Percentiles rank a stretch among this genome's conserved stretches.
These are phyloP conservation scores for Balaeniceps rex DNA, from an alignment of 2,113 vertebrate species.

Conservation along the genomic window DNA sequence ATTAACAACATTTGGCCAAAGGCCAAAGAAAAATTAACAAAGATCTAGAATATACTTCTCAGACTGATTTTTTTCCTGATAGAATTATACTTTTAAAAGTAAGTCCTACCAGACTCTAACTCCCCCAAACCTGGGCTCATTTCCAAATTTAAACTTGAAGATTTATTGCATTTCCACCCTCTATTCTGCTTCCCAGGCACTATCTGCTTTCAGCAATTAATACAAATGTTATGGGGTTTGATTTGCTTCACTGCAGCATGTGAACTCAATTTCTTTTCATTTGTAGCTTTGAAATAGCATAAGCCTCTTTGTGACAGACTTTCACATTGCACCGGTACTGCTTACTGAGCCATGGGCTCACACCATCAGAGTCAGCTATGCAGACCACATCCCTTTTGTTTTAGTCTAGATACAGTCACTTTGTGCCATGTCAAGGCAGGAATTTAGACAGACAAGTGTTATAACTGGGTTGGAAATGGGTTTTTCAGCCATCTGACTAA, in stretches of 20 bases:
- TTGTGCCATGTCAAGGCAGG: not conserved
- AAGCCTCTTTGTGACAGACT: constrained; percentile 65
- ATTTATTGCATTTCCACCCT: constrained; percentile 41
- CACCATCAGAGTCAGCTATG: not conserved
- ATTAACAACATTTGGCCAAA: constrained; percentile 12
- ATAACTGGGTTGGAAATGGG: not conserved
- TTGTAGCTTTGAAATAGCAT: constrained; percentile 59
- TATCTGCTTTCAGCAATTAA: constrained; percentile 70
- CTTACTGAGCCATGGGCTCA: constrained; percentile 48
- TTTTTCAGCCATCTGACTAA: not conserved
- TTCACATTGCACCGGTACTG: constrained; percentile 12
- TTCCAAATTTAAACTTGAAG: constrained; percentile 46
- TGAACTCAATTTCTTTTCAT: constrained; percentile 75
- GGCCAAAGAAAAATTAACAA: not conserved
- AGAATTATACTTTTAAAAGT: constrained; percentile 51
- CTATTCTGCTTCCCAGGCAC: constrained; percentile 45
- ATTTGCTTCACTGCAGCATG: constrained; percentile 69
- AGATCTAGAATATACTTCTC: not conserved
- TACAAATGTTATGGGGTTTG: constrained; percentile 61
- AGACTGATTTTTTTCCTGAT: not conserved
- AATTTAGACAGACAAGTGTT: not conserved
- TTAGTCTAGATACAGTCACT: not conserved
- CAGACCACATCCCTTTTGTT: constrained; percentile 31
- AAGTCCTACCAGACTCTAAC: not conserved
- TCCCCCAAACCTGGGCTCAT: constrained; percentile 11